Conservation (phyloP, 2,797 vertebrate genomes). For the Sebastes itinus region DNA sequence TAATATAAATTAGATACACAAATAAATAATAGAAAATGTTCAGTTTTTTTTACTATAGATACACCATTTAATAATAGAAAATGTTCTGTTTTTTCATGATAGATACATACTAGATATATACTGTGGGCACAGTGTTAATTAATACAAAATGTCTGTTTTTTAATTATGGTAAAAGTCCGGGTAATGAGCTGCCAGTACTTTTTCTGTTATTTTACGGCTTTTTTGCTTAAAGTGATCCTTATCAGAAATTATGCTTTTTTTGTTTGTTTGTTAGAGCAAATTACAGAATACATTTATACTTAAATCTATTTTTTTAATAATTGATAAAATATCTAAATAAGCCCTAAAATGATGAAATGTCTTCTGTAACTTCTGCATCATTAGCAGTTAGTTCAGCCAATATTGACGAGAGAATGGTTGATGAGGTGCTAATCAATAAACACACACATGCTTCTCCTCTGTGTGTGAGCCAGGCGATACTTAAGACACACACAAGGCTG, state of each 20-base stretch:
- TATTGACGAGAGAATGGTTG: slow-evolving; percentile 16
- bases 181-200: too few relatives aligned
- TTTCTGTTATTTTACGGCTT: too few relatives aligned
- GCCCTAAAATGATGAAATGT: background rate
- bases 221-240: background rate
- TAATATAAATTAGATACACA: too few relatives aligned
- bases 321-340: background rate
- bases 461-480: slow-evolving; percentile 29
- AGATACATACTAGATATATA: too few relatives aligned
- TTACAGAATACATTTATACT: background rate
- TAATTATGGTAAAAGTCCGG: too few relatives aligned
- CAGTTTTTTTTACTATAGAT: too few relatives aligned
- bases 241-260: background rate
- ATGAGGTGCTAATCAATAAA: slow-evolving; percentile 62
- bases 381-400: slow-evolving; percentile 26
- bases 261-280: background rate
- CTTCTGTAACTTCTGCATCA: background rate
- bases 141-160: too few relatives aligned
- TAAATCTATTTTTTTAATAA: background rate
- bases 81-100: too few relatives aligned
- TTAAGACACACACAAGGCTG: slow-evolving; percentile 24
- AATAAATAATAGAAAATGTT: too few relatives aligned
- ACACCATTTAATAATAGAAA: too few relatives aligned
- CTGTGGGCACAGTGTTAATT: too few relatives aligned
- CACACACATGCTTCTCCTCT: slow-evolving; percentile 52